Base-by-base conservation (phyloP, 2,888 invertebrate species). In the Tigriopus californicus region DNA sequence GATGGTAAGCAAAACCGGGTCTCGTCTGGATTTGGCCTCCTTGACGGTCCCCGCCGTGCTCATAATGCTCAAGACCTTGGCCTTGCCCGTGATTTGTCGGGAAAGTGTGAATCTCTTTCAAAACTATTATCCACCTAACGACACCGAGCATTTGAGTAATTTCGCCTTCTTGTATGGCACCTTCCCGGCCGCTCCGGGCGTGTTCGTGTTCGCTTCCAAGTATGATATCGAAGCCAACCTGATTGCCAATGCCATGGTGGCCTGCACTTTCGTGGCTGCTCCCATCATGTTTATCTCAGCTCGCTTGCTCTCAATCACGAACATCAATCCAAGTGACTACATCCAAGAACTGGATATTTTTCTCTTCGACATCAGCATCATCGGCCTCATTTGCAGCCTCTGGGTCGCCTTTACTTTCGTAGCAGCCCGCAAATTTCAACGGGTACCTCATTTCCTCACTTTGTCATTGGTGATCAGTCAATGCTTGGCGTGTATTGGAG, bases 91-190 rank as follows among this genome's bases (percentile, higher is more conserved):
- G 48, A 79, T 92, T 1, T 85, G 85, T 66, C 78, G 91, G 65
- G 88, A 92, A 72, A 79, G 85, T 22, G 83, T 91, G 0, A 84
- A 82, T 67, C 66, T 71, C 49, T 74, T 86, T 4, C 65, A 68
- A 41, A 71, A 85, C n/a, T 13, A n/a, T n/a, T 40, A n/a, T 10
- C 20, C 24, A n/a, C 11, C 78, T 15, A 79, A 82, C 18, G 85
- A 86, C 65, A 86, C 86, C 0, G 74, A 80, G 13, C 84, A 88
- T 63, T 73, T 90, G 60, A 85, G 89, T 64, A 91, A 89, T 46
- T 94, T 87, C 70, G 94, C 88, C 0, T 95, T 94, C 72, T 75
- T 95, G 0, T 94, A 94, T 69, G 94, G 95, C 57, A 92, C 91
- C 0, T 86, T 94, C 70, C 95, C 94, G 0, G 82, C 91, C 1